Evolutionary conservation across 2,113 vertebrate species (phyloP).

Genomic region (Hippocampus abdominalis): DNA sequence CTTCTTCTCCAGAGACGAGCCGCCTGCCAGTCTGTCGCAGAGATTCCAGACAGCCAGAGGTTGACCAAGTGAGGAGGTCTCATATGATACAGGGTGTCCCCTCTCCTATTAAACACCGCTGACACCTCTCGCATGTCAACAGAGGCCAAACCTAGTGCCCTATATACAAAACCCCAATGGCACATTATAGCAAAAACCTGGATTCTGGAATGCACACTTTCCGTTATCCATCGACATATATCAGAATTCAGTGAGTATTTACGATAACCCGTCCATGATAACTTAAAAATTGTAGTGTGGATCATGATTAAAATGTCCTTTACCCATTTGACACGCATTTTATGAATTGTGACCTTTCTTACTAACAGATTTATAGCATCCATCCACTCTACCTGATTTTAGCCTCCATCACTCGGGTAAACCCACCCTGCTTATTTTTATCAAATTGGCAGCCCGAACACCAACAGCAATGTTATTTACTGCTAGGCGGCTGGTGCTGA

Average conservation of each 20-base stretch:
- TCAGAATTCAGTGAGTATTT: too few relatives aligned
- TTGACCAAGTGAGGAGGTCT: conserved; percentile 24
- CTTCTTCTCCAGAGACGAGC: conserved; percentile 38
- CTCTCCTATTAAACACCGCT: conserved; percentile 35
- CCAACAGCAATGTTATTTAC: conserved; percentile 41
- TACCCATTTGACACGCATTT: not conserved
- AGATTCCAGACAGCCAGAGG: conserved; percentile 10
- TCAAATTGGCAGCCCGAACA: conserved; percentile 59
- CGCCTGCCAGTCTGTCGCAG: conserved; percentile 33
- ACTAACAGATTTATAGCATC: conserved; percentile 19
- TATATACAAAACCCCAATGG: not conserved
- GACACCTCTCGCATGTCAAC: conserved; percentile 16
- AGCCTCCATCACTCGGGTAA: conserved; percentile 14
- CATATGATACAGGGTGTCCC: conserved; percentile 17
- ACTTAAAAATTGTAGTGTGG: not conserved
- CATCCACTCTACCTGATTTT: conserved; percentile 17
- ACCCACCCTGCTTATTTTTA: conserved; percentile 46
- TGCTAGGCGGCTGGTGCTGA: conserved; percentile 59
- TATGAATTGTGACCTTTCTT: not conserved
- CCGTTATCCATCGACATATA: too few relatives aligned
- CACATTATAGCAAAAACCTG: not conserved
- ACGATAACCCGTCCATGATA: not conserved
- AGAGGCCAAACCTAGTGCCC: conserved; percentile 15
- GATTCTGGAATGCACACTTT: not conserved
- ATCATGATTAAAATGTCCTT: not conserved